Conservation (phyloP, 2,113 vertebrate genomes). For the Nestor notabilis region DNA sequence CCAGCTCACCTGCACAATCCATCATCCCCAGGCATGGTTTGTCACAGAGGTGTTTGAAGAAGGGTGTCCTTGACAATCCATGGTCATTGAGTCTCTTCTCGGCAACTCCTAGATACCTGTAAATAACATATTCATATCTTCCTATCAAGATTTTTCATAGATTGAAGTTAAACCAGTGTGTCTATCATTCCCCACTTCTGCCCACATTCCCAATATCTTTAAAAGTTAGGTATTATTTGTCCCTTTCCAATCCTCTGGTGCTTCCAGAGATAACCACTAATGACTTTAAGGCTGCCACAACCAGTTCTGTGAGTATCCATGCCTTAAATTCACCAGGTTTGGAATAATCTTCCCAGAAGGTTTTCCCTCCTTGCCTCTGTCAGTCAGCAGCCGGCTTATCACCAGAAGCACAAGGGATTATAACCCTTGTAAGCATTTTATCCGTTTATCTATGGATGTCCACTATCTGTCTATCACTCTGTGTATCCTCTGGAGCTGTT, state of each 20-base stretch:
- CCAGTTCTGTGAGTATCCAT: neutral
- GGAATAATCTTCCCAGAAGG: slow-evolving; percentile 23
- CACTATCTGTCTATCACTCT: slow-evolving; percentile 38
- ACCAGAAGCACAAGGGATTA: slow-evolving; percentile 54
- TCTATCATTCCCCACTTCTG: neutral
- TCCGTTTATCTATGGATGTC: slow-evolving; percentile 24
- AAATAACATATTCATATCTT: neutral
- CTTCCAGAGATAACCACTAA: neutral
- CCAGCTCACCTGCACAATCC: neutral
- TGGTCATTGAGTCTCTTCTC: neutral
- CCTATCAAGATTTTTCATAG: neutral
- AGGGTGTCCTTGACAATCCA: neutral
- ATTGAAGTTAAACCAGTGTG: neutral
- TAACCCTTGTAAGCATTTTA: slow-evolving; percentile 23
- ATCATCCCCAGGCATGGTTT: neutral
- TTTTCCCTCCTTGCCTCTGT: slow-evolving; percentile 17
- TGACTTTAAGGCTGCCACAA: neutral
- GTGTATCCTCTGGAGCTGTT: neutral
- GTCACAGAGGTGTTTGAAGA: neutral
- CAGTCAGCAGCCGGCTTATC: slow-evolving; percentile 49
- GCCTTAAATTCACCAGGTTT: neutral
- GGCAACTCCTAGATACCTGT: neutral
- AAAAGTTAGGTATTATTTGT: neutral
- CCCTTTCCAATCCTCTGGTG: neutral
- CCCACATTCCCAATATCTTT: neutral